Percentiles rank a stretch among this genome's conserved stretches.
These are phyloP conservation scores for Carlito syrichta DNA, from an alignment of 2,113 vertebrate species.

Conservation along the genomic window DNA sequence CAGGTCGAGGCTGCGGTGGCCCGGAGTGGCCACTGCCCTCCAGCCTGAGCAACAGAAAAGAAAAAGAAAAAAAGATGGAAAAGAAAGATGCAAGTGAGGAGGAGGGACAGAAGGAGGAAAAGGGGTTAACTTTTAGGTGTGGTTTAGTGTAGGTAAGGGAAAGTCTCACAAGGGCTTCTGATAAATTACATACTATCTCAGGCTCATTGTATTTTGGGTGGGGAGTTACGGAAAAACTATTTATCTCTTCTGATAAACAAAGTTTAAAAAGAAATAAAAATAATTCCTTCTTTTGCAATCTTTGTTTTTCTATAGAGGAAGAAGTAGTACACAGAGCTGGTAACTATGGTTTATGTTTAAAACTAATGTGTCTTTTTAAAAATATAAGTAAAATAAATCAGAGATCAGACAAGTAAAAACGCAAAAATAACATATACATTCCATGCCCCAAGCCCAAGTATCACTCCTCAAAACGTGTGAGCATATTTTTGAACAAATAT, in stretches of 20 bases:
- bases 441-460: no score
- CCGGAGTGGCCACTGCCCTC: no score
- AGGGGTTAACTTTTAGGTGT: no score
- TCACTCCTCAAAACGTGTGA: neutral
- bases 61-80: no score
- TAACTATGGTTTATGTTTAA: neutral
- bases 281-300: neutral
- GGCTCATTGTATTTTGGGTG: neutral
- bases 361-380: neutral
- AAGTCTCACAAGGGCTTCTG: neutral
- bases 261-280: neutral
- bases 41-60: no score
- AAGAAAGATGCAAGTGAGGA: no score
- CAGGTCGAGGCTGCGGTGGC: no score
- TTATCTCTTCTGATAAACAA: neutral
- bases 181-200: neutral
- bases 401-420: neutral
- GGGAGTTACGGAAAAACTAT: no score
- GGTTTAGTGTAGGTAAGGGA: fast-evolving
- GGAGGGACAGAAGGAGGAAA: no score
- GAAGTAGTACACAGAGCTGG: neutral
- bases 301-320: neutral
- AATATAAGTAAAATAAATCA: neutral
- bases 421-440: neutral
- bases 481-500: neutral